Percentiles rank a stretch among this genome's conserved stretches.
Conservation (phyloP, 1,140 invertebrate genomes). For the Drosophila nasuta region DNA sequence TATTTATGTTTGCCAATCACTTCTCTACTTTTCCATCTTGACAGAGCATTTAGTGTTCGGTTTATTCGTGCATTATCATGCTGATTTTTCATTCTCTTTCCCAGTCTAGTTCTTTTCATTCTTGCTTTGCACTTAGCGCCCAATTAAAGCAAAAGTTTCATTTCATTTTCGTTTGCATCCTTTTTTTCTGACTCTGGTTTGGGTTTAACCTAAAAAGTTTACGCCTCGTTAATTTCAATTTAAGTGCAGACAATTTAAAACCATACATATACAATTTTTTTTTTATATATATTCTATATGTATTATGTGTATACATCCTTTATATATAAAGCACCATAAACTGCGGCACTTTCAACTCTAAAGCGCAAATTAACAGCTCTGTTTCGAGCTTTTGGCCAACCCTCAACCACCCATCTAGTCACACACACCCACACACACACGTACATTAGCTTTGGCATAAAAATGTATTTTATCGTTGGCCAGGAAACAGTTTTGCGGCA, state of each 20-base stretch:
- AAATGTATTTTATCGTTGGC: slow-evolving; percentile 83
- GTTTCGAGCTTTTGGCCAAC: slow-evolving; percentile 50
- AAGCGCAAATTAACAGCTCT: slow-evolving; percentile 77
- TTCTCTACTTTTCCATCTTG: neutral
- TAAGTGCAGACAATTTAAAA: slow-evolving; percentile 81
- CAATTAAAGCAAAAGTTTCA: slow-evolving; percentile 74
- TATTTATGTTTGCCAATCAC: no score
- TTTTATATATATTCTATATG: slow-evolving; percentile 13
- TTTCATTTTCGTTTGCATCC: slow-evolving; percentile 49
- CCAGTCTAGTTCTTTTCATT: neutral
- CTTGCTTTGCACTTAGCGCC: slow-evolving; percentile 69
- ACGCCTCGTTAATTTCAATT: slow-evolving; percentile 84
- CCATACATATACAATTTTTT: slow-evolving; percentile 10
- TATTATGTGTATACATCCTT: slow-evolving; percentile 16
- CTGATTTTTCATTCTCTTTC: slow-evolving; percentile 30
- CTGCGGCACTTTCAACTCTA: slow-evolving; percentile 62
- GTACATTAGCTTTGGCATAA: slow-evolving; percentile 75
- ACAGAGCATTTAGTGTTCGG: neutral
- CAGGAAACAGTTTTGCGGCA: slow-evolving; percentile 82
- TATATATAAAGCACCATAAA: slow-evolving; percentile 42
- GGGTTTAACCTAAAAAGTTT: slow-evolving; percentile 64
- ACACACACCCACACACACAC: slow-evolving; percentile 25
- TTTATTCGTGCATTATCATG: neutral
- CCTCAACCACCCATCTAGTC: slow-evolving; percentile 26
- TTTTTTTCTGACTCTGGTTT: slow-evolving; percentile 32